phyloP scores from a whole-genome alignment of 2,113 vertebrate genomes.

The Pelecanoides urinatrix region DNA sequence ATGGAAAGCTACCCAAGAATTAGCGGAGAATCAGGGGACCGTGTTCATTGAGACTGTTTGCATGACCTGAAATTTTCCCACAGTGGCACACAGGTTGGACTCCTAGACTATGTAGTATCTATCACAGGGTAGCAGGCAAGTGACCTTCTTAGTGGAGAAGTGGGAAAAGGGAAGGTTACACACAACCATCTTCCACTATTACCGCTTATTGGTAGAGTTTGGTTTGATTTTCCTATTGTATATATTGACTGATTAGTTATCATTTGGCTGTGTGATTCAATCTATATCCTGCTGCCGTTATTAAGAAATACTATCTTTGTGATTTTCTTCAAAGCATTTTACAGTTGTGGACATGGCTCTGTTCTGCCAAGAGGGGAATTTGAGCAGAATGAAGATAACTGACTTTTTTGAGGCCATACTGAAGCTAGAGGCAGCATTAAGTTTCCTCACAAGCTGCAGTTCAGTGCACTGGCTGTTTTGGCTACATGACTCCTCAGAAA shows the following conservation, averaged over 20 bases:
- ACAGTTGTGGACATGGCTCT: background rate
- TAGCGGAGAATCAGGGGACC: background rate
- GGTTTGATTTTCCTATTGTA: background rate
- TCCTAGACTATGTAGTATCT: background rate
- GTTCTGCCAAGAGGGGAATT: background rate
- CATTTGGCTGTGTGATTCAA: background rate
- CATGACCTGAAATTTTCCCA: background rate
- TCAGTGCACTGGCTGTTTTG: background rate
- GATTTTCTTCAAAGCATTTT: background rate
- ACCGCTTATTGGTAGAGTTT: background rate
- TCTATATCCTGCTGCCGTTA: background rate
- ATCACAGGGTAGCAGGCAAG: background rate
- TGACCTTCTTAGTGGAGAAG: background rate
- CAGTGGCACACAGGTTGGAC: background rate
- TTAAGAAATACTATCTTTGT: background rate
- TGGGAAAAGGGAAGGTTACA: background rate
- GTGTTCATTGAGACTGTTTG: background rate
- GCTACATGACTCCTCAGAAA: background rate
- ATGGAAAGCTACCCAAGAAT: background rate
- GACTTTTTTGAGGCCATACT: background rate
- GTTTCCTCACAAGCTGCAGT: background rate
- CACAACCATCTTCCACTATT: background rate
- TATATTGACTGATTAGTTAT: background rate
- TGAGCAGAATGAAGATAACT: background rate
- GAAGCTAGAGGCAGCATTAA: background rate